Percentiles rank a stretch among this genome's conserved stretches.
These are phyloP conservation scores for Diadophis punctatus DNA, from an alignment of 2,113 vertebrate species.

Conservation along the genomic window DNA sequence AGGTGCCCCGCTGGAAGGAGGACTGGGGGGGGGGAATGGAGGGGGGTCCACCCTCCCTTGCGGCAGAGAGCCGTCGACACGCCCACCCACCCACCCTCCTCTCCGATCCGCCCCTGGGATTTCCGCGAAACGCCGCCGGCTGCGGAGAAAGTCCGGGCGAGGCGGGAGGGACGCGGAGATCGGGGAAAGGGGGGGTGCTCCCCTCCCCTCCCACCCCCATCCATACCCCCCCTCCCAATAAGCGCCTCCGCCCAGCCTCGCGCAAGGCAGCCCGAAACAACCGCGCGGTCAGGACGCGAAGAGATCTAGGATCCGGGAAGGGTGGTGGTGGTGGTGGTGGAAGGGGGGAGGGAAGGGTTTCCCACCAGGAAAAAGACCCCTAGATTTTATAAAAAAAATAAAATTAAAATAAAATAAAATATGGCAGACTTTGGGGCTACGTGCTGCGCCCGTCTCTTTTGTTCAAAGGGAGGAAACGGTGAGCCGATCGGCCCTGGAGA, in stretches of 20 bases:
- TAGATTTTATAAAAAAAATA: neutral
- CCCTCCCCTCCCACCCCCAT: neutral
- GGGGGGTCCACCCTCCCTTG: no score
- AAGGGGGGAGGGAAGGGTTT: no score
- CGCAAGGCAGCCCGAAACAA: neutral
- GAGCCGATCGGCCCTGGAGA: neutral
- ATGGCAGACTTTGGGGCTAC: neutral
- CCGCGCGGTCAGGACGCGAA: no score
- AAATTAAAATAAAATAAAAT: neutral
- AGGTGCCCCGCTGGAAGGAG: neutral
- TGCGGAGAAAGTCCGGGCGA: neutral
- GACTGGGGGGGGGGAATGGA: neutral
- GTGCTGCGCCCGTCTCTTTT: neutral
- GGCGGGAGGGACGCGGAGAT: neutral
- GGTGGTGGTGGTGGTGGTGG: no score
- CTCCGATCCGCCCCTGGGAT: conserved; percentile 6
- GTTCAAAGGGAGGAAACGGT: neutral
- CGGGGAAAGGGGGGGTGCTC: no score
- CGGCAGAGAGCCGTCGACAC: neutral
- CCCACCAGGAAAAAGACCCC: neutral
- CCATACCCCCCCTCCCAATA: neutral
- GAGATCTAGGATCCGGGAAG: neutral
- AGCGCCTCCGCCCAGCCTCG: neutral
- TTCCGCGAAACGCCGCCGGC: conserved; percentile 1
- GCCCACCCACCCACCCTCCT: neutral